phyloP scores from a whole-genome alignment of 2,797 vertebrate species.

The Sebastes cheni region DNA sequence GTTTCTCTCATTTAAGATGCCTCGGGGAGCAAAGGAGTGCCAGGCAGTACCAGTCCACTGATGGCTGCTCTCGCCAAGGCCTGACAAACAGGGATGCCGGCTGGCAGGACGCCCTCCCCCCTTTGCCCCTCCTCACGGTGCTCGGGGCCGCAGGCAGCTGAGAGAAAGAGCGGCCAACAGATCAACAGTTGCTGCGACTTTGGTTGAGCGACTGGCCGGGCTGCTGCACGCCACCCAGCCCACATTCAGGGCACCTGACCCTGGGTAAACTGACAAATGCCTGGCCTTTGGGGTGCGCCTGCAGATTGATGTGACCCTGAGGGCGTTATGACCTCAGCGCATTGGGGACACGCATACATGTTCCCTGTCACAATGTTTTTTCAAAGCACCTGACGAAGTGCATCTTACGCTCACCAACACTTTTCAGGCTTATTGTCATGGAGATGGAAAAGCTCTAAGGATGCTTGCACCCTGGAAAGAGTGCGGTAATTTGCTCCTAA shows the following conservation, averaged over 20 bases:
- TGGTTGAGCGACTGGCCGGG: slow-evolving; percentile 69
- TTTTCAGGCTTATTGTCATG: slow-evolving; percentile 19
- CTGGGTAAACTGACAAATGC: slow-evolving; percentile 80
- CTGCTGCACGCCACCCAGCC: slow-evolving; percentile 63
- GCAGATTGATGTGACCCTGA: slow-evolving; percentile 50
- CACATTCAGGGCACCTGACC: slow-evolving; percentile 70
- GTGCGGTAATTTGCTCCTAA: slow-evolving; percentile 33
- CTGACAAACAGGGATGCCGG: slow-evolving; percentile 64
- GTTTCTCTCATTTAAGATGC: slow-evolving; percentile 51
- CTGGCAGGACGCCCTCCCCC: slow-evolving; percentile 52
- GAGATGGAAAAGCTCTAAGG: slow-evolving; percentile 11
- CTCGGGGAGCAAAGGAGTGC: slow-evolving; percentile 59
- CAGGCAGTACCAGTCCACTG: slow-evolving; percentile 70
- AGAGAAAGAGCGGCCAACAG: slow-evolving; percentile 54
- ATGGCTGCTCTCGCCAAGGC: slow-evolving; percentile 50
- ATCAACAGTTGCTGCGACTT: slow-evolving; percentile 75
- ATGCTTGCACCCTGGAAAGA: slow-evolving; percentile 14
- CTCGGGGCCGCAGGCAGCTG: slow-evolving; percentile 67
- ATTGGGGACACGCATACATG: neutral
- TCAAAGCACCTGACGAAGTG: slow-evolving; percentile 25
- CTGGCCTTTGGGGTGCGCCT: slow-evolving; percentile 50
- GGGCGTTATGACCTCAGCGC: slow-evolving; percentile 38
- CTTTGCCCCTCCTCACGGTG: slow-evolving; percentile 12
- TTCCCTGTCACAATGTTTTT: slow-evolving; percentile 10
- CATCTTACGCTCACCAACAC: neutral